Evolutionary conservation across 1,140 invertebrate species (phyloP).

Genomic region (Antheraea pernyi): DNA sequence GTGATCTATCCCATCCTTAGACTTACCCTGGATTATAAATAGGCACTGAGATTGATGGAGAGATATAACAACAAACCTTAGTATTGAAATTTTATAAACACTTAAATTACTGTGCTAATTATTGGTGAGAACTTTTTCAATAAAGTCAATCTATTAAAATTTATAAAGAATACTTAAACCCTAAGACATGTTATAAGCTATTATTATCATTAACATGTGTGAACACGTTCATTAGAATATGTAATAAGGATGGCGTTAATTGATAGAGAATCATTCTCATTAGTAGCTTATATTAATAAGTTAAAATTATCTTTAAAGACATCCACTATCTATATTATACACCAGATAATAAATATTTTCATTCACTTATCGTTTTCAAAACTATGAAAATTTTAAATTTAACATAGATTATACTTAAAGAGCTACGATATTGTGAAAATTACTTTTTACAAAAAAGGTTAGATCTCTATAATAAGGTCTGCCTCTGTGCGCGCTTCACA

Average conservation of each 20-base stretch:
- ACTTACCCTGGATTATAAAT: constrained; percentile 41
- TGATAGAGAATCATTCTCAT: neutral
- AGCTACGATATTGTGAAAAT: no score
- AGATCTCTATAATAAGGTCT: no score
- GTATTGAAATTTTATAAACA: neutral
- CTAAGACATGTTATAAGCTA: constrained; percentile 2
- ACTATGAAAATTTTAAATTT: no score
- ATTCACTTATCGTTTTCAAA: no score
- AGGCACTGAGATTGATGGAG: constrained; percentile 21
- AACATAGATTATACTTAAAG: no score
- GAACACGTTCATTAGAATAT: constrained; percentile 8
- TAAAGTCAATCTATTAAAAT: neutral
- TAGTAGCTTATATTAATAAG: neutral
- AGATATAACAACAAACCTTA: neutral
- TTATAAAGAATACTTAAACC: neutral
- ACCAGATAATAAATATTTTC: no score
- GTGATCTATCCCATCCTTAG: constrained; percentile 43
- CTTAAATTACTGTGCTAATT: neutral
- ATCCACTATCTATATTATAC: neutral
- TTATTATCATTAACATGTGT: constrained; percentile 4
- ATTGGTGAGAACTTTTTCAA: neutral
- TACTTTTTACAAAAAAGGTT: no score
- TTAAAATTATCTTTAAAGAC: neutral
- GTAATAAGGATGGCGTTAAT: constrained; percentile 7
- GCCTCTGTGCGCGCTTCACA: no score